Conservation (phyloP, 2,888 invertebrate genomes). For the Noctua comes region DNA sequence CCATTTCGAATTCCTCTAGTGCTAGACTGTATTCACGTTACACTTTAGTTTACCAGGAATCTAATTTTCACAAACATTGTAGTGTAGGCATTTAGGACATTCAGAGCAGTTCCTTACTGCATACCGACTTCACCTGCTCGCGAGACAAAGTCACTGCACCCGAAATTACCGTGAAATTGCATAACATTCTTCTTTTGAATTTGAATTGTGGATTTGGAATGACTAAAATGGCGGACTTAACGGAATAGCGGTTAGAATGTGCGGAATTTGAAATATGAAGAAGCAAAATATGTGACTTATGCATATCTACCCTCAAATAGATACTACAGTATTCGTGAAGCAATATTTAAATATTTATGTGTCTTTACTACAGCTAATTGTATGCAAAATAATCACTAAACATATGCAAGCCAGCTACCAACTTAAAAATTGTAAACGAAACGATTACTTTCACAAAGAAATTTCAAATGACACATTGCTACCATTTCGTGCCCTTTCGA, state of each 20-base stretch:
- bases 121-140: conserved; percentile 53
- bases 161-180: conserved; percentile 57
- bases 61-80: conserved; percentile 72
- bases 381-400: conserved; percentile 51
- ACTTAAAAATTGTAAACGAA: conserved; percentile 57
- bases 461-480: conserved; percentile 73
- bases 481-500: conserved; percentile 77
- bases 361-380: conserved; percentile 21
- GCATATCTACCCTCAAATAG: not conserved
- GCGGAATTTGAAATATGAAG: conserved; percentile 9
- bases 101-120: conserved; percentile 47
- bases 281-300: not conserved
- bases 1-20: conserved; percentile 49
- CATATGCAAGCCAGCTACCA: conserved; percentile 54
- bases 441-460: conserved; percentile 69
- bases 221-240: conserved; percentile 3
- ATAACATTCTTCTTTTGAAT: conserved; percentile 48
- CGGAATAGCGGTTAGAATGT: not conserved
- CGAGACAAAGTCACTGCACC: conserved; percentile 55
- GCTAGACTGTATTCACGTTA: conserved; percentile 32
- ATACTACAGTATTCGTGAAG: too few relatives aligned
- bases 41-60: conserved; percentile 64
- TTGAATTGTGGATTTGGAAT: conserved; percentile 32
- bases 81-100: conserved; percentile 57
- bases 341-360: conserved; percentile 35